Evolutionary conservation across 1,140 invertebrate genomes (phyloP), one percentile per base, ranked within the genome.

Genomic region (Whitmania pigra): DNA sequence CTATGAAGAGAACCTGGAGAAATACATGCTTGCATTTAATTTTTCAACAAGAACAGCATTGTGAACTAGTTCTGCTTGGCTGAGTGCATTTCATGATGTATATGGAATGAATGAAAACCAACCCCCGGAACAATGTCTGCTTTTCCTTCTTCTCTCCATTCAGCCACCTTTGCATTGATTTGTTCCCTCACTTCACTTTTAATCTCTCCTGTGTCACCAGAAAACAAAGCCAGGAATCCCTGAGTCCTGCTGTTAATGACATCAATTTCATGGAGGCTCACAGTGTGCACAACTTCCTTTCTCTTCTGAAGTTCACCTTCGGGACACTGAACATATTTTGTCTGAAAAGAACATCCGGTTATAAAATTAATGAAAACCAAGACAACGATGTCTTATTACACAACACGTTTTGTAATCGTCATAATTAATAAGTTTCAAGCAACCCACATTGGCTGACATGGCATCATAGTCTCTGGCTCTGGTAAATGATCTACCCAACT

Each of bases 141-240:
- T 81, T 99, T 99, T 0, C 95, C 94, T 82, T 99, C 96, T 83
- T 99, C 96, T 68, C 94, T 85, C 97, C 97, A 99, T 83, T 99
- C 97, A 0, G 91, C 89, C 11, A 96, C 91, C 84, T 98, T 99
- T n/a, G 88, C 87, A 80, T 99, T 97, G 76, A 99, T 99, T 83
- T 99, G 95, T 78, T 98, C 95, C 53, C 97, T 85, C 0, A 99
- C 92, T 85, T 99, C 97, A 0, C 90, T 85, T 79, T 98, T 99
- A 27, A 99, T 99, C 84, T 99, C 97, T 6, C 97, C 97, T 0
- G 97, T 99, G 78, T 99, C 97, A 53, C 91, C 93, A 29, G 94
- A 96, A 81, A 99, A 99, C 0, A 99, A 82, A 0, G 96, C 96
- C 2, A 99, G 83, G 78, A 98, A 99, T 0, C 96, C 97, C 80